Base-by-base conservation (phyloP, 2,797 vertebrate species). In the Xerus rutilus region DNA sequence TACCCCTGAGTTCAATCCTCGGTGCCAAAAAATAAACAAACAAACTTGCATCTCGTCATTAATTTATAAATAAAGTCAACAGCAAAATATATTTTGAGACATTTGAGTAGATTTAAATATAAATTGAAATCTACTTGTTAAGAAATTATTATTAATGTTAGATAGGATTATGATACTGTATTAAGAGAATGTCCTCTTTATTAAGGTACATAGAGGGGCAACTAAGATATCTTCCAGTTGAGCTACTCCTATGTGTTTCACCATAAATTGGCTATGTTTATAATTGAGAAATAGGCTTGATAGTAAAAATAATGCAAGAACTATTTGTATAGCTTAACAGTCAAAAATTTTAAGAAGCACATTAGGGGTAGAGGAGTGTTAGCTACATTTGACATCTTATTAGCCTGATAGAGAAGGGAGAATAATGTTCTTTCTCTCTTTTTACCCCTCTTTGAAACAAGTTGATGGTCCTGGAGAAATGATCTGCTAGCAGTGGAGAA, bases 401-500 rank as follows among this genome's bases (percentile, higher is more conserved):
- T 86, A 28, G 82, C 54, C 23, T 93, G 52, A 35, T 49, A 90
- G n/a, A 54, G 5, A 57, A 45, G 14, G 77, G 10, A 74, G 15
- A 95, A 83, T 83, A 70, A 91, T 94, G 14, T 73, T 79, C 15
- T 9, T 13, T 30, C 30, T 5, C 11, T 30, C 52, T 39, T 28
- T 57, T 57, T 21, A 20, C n/a, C 65, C 3, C 18, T 49, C 81
- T 74, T 93, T 54, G 3, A 17, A 81, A 72, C 18, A 54, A 94
- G 74, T 43, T 97, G n/a, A 95, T 95, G 87, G 91, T 97, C n/a
- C 23, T 92, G 28, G 49, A 94, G 62, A 85, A 96, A 95, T 94
- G 94, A 96, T 78, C 69, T 96, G 85, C 90, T 88, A 95, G 21
- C 5, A 35, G 62, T 25, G 82, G 45, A 95, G 30, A 93, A 93